Conservation (phyloP, 1,140 invertebrate species). For the Papilio glaucus region DNA sequence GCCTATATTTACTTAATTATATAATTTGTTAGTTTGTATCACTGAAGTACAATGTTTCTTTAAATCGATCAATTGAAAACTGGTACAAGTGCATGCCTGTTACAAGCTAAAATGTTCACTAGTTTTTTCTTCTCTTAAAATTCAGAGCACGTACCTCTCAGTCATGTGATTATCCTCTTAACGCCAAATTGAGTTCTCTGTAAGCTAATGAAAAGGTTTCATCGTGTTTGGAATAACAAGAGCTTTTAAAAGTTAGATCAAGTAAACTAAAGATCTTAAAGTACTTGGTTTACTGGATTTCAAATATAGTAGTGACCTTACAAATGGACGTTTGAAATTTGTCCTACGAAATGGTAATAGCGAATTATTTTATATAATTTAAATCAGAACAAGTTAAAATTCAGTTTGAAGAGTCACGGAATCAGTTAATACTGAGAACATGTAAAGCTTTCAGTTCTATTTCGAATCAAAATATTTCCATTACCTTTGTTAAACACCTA, state of each 20-base stretch:
- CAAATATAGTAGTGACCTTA: neutral
- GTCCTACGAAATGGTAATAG: too few species aligned
- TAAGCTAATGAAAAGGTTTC: constrained; percentile 33
- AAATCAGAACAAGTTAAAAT: too few species aligned
- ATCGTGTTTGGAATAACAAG: constrained; percentile 25
- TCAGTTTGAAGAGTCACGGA: too few species aligned
- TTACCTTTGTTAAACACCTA: too few species aligned
- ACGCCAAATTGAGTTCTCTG: constrained; percentile 31
- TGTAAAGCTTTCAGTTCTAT: too few species aligned
- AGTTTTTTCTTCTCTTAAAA: neutral
- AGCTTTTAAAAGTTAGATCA: neutral
- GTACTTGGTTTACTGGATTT: neutral
- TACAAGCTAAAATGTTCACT: neutral
- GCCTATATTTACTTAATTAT: neutral
- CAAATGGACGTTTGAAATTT: too few species aligned
- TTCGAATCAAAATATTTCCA: too few species aligned
- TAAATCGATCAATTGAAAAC: neutral
- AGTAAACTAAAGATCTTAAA: constrained; percentile 1
- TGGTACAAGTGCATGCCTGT: neutral
- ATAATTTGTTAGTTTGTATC: neutral
- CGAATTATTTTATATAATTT: too few species aligned
- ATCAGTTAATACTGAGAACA: too few species aligned
- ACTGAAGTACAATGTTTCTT: neutral
- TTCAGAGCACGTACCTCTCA: constrained; percentile 17
- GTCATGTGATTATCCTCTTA: constrained; percentile 34